phyloP scores from a whole-genome alignment of 2,113 vertebrate species.

The Morone saxatilis region DNA sequence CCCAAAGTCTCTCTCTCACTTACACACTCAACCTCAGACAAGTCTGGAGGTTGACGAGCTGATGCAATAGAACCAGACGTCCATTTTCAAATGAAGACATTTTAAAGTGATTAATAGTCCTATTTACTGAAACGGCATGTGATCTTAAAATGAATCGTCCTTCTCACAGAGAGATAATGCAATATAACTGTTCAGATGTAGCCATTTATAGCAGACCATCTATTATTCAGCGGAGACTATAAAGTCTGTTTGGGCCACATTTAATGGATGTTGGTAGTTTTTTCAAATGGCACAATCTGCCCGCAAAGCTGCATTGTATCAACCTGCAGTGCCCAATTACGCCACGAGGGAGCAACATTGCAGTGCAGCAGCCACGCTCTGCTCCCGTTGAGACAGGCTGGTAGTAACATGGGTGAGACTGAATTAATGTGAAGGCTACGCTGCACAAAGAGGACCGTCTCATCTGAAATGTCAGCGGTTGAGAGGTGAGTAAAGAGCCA shows the following conservation, averaged over 20 bases:
- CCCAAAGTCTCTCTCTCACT: background rate
- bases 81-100: constrained; percentile 35
- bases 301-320: constrained; percentile 15
- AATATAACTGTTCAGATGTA: constrained; percentile 29
- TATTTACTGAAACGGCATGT: constrained; percentile 45
- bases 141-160: constrained; percentile 54
- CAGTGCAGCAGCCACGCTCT: background rate
- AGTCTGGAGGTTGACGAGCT: background rate
- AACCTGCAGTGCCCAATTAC: constrained; percentile 16
- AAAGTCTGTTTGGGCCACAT: constrained; percentile 30
- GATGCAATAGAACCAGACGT: constrained; percentile 19
- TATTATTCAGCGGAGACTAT: constrained; percentile 39
- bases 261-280: constrained; percentile 50
- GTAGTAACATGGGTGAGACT: constrained; percentile 35
- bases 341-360: constrained; percentile 61
- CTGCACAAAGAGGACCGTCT: constrained; percentile 51
- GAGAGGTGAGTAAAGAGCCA: constrained; percentile 65
- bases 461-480: constrained; percentile 73
- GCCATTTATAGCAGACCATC: constrained; percentile 42
- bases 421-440: constrained; percentile 56
- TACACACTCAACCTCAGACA: background rate
- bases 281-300: constrained; percentile 26
- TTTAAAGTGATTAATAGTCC: constrained; percentile 48
- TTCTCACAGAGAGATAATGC: constrained; percentile 28
- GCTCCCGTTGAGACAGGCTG: constrained; percentile 22